Evolutionary conservation across 2,797 vertebrate genomes (phyloP).

Genomic region (Cuculus canorus): DNA sequence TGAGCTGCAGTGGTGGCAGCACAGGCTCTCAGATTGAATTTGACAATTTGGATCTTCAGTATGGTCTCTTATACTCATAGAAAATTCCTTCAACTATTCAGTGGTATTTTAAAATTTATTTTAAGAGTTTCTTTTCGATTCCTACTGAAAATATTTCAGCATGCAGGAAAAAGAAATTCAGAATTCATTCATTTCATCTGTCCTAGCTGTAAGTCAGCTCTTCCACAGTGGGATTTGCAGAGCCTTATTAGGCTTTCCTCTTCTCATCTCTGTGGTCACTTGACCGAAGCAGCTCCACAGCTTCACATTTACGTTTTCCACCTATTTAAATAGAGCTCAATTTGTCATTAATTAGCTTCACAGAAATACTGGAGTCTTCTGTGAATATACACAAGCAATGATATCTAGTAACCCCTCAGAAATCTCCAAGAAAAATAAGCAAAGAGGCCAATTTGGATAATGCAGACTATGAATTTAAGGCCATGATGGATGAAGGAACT

Average conservation of each 20-base stretch:
- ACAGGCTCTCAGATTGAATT: background rate
- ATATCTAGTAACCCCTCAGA: background rate
- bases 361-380: background rate
- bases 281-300: background rate
- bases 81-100: background rate
- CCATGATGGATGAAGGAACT: background rate
- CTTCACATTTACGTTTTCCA: background rate
- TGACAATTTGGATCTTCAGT: background rate
- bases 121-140: conserved; percentile 9
- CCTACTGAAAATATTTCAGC: background rate
- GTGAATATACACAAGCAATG: background rate
- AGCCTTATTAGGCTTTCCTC: background rate
- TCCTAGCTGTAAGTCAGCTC: background rate
- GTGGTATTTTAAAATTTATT: background rate
- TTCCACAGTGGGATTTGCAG: background rate
- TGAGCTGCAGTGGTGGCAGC: background rate
- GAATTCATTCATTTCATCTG: background rate
- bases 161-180: background rate
- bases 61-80: background rate
- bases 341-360: background rate
- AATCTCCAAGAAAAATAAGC: background rate
- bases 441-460: background rate
- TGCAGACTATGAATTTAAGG: background rate
- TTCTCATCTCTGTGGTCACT: background rate
- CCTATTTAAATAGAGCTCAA: background rate